Conservation (phyloP, 1,140 invertebrate species). For the Leptonema lineaticorne region DNA sequence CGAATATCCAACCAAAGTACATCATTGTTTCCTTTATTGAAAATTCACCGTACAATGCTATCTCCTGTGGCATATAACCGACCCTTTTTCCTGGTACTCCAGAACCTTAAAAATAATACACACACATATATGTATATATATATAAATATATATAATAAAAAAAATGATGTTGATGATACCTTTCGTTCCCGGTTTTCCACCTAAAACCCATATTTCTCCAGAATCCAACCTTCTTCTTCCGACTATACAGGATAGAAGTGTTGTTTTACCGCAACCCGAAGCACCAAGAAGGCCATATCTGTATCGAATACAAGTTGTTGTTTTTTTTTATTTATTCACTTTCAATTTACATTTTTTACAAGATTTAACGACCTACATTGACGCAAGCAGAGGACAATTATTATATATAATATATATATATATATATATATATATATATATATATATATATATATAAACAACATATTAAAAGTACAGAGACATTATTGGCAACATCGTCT, state of each 20-base stretch:
- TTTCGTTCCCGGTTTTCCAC: constrained; percentile 77
- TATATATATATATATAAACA: too few species aligned
- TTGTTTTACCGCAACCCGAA: constrained; percentile 84
- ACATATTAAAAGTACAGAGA: too few species aligned
- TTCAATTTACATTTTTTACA: too few species aligned
- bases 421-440: too few species aligned
- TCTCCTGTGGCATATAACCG: constrained; percentile 86
- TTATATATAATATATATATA: too few species aligned
- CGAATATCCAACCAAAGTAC: constrained; percentile 96
- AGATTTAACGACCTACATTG: too few species aligned
- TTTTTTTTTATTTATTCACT: too few species aligned
- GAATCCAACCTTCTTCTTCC: constrained; percentile 73
- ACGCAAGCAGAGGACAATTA: too few species aligned
- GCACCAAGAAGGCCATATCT: constrained; percentile 82
- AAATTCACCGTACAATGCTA: constrained; percentile 92
- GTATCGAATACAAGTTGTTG: too few species aligned
- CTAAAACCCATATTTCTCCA: constrained; percentile 81
- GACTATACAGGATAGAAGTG: constrained; percentile 80
- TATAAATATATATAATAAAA: not conserved
- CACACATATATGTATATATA: not conserved
- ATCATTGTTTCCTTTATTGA: constrained; percentile 93
- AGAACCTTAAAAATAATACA: constrained; percentile 55
- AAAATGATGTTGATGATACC: constrained; percentile 49
- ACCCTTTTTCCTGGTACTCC: constrained; percentile 87
- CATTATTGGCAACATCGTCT: too few species aligned